These are phyloP conservation scores for Lydus trimaculatus DNA, from an alignment of 2,888 invertebrate species.

Conservation along the genomic window DNA sequence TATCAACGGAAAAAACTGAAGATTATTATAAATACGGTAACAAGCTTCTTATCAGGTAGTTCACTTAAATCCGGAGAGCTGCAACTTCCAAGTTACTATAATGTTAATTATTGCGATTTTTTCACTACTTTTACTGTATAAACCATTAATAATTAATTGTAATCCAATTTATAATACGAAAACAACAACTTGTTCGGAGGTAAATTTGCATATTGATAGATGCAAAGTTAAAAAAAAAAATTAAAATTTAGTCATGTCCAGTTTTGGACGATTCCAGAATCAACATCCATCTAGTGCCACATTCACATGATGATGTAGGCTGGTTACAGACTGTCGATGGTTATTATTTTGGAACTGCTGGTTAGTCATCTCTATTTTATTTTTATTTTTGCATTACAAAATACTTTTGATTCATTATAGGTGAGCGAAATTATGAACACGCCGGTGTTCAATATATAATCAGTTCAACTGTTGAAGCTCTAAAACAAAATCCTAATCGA, in stretches of 20 bases:
- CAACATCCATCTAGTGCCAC: conserved; percentile 82
- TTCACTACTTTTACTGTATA: neutral
- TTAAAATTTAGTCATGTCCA: conserved; percentile 66
- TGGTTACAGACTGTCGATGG: conserved; percentile 92
- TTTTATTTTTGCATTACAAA: neutral
- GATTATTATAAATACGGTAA: neutral
- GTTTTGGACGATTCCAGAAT: conserved; percentile 39
- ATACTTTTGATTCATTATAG: neutral
- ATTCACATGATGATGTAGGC: conserved; percentile 90
- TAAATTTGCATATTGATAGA: neutral
- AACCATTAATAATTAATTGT: neutral
- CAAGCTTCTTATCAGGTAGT: neutral
- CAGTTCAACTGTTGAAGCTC: conserved; percentile 79
- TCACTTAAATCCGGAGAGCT: neutral
- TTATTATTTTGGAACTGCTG: conserved; percentile 75
- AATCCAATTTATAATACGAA: neutral
- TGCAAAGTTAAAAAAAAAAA: neutral
- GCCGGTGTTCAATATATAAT: conserved; percentile 79
- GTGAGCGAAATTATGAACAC: neutral
- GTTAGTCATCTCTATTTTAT: conserved; percentile 9
- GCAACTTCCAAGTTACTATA: neutral
- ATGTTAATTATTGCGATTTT: neutral
- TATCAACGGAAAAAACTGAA: neutral
- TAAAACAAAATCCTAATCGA: conserved; percentile 72
- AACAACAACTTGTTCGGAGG: neutral